Evolutionary conservation across 2,888 invertebrate species (phyloP).

Genomic region (Thera britannica): DNA sequence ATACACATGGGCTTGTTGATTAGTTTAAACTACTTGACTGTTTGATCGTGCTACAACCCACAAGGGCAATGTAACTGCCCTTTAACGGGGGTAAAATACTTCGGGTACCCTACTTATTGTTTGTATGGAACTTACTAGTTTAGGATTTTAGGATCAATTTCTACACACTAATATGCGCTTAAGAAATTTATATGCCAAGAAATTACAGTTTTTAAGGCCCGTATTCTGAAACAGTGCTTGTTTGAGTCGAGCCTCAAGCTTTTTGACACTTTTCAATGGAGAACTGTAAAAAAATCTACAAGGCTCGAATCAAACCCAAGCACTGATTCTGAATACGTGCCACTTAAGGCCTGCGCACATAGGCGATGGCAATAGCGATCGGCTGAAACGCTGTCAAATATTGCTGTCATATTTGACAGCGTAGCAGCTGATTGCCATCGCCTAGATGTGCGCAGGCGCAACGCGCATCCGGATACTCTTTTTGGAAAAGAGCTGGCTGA

Average conservation of each 20-base stretch:
- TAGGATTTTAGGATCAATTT: conserved; percentile 13
- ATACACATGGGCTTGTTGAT: conserved; percentile 1
- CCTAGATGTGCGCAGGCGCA: too few relatives aligned
- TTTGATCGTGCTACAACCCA: conserved; percentile 6
- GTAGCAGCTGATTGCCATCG: too few relatives aligned
- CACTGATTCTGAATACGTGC: too few relatives aligned
- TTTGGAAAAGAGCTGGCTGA: too few relatives aligned
- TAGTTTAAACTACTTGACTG: conserved; percentile 7
- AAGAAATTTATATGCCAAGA: conserved; percentile 9
- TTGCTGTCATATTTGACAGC: too few relatives aligned
- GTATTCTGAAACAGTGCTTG: background rate
- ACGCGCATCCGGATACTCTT: too few relatives aligned
- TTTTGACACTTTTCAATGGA: background rate
- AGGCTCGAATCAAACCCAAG: too few relatives aligned
- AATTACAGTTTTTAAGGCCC: conserved; percentile 11
- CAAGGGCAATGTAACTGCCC: conserved; percentile 10
- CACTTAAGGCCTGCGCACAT: too few relatives aligned
- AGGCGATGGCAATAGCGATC: too few relatives aligned
- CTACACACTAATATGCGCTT: background rate
- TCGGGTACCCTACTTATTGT: background rate
- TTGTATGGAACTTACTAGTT: conserved; percentile 7
- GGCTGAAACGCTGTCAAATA: too few relatives aligned
- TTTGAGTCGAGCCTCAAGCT: conserved; percentile 11
- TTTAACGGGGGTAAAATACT: conserved; percentile 6
- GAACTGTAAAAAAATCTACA: too few relatives aligned